Base-by-base conservation (phyloP, 2,888 invertebrate species). In the Scaptomyza parva region DNA sequence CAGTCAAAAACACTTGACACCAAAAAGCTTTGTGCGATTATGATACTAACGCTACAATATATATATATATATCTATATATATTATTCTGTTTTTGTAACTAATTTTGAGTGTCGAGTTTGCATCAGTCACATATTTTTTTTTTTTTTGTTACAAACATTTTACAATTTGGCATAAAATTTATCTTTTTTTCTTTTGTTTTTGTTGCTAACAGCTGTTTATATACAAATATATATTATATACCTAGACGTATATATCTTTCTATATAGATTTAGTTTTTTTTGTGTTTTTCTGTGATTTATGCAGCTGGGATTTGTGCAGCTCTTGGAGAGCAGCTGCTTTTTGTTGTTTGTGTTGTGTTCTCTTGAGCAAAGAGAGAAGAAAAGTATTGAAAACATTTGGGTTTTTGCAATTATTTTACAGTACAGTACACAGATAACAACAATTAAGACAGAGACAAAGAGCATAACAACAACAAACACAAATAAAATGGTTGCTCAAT, bases 61-160 rank as follows among this genome's bases (percentile, higher is more conserved):
- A 22, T 20, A 54, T 30, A 28, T 37, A 14, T 26, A 18, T 24
- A 33, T 57, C n/a, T 11, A 5, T 39, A 18, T 22, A 17, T 39
- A 11, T 7, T 30, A 20, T 54, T 18, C 30, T 26, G 45, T 43
- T 54, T 17, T 45, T 26, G 51, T 40, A 43, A 44, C 35, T 71
- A 64, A 51, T 64, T 70, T 71, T 47, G 70, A 53, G 70, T 50
- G 64, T 64, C 64, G 41, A 14, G 12, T 48, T 71, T 59, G 58
- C 73, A 67, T 72, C 71, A 72, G 71, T 72, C 71, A 62, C 71
- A 57, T n/a, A 52, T 67, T 68, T 39, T n/a, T 55, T 55, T n/a
- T n/a, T n/a, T n/a, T n/a, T n/a, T n/a, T n/a, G n/a, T n/a, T 60
- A 24, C 72, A 60, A 71, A 76, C 75, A 76, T 55, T 74, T 66